Evolutionary conservation across 2,797 vertebrate genomes (phyloP).

Genomic region (Falco peregrinus): DNA sequence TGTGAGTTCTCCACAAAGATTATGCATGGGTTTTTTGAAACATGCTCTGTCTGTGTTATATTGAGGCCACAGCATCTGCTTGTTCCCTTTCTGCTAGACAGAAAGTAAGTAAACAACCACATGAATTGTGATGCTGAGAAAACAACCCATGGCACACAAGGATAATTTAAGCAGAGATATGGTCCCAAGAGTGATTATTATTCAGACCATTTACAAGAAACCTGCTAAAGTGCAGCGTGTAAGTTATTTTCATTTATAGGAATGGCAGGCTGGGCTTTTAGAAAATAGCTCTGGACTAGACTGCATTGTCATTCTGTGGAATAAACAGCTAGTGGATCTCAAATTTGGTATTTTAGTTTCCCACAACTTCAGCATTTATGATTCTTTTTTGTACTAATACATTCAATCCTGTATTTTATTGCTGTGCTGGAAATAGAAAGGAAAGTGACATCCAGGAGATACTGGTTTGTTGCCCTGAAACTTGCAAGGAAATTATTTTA

Average conservation of each 20-base stretch:
- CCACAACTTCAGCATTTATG: neutral
- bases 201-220: constrained; percentile 10
- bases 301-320: neutral
- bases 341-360: neutral
- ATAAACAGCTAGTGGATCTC: neutral
- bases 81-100: neutral
- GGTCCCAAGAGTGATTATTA: constrained; percentile 4
- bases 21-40: neutral
- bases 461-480: neutral
- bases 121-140: neutral
- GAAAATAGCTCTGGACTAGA: neutral
- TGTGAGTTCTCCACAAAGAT: neutral
- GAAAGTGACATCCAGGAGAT: neutral
- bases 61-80: neutral
- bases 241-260: constrained; percentile 1
- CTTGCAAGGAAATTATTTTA: neutral
- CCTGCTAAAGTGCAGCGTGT: neutral
- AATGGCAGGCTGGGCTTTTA: neutral
- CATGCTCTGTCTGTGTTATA: neutral
- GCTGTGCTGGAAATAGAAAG: neutral
- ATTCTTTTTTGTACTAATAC: neutral
- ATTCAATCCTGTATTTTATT: neutral
- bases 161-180: neutral
- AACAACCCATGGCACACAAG: neutral
- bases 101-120: neutral